Evolutionary conservation across 2,797 vertebrate species (phyloP), one percentile per base, ranked within the genome.

Genomic region (Pogonophryne albipinna): DNA sequence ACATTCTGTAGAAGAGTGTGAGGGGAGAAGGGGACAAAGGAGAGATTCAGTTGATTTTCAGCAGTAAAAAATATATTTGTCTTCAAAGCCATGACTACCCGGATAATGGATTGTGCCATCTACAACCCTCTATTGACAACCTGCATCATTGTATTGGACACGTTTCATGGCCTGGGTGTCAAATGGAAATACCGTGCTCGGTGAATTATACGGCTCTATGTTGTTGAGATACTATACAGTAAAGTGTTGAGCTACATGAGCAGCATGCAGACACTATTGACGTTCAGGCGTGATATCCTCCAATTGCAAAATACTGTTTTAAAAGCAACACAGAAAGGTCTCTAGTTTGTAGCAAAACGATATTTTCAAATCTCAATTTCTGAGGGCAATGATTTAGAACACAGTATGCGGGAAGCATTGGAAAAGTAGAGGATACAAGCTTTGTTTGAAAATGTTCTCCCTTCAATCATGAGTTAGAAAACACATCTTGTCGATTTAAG

Each of bases 51-150:
- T 31, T 58, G 55, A 76, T 74, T 20, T 73, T 12, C 34, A n/a
- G 31, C 2, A 14, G 53, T 47, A 10, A 1, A 38, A 14, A 41
- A 50, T 61, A 31, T 51, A 66, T 77, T 64, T 70, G 71, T 74
- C 74, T 41, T 71, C 44, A 44, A 67, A 75, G 58, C 66, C 31
- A 19, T 3, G 19, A 76, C 50, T 10, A 62, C 49, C 71, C 17
- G 42, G 42, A 45, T 73, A 85, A 86, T 61, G 44, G 46, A 62
- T 38, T 68, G 66, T 59, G 73, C 71, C 65, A 66, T 76, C 53
- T 65, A 20, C 58, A 65, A 6, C 51, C 49, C 6, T 20, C 49
- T 74, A 66, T 49, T 66, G 72, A 73, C 62, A 56, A 51, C 59
- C 49, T 74, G 61, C 78, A 70, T 67, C 51, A 72, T 82, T 20